phyloP scores from a whole-genome alignment of 2,888 invertebrate species.

The Allophyes oxyacanthae region DNA sequence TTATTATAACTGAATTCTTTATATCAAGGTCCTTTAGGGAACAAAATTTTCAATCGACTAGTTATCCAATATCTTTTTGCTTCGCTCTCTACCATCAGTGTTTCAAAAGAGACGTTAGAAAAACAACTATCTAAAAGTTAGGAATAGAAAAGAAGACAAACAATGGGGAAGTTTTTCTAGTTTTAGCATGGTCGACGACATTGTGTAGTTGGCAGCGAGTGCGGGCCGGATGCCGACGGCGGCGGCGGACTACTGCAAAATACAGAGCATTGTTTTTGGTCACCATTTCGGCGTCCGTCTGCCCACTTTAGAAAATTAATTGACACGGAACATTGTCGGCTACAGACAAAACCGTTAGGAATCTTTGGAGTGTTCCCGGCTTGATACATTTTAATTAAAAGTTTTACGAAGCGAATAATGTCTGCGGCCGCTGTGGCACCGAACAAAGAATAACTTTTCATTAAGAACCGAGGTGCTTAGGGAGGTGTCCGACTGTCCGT shows the following conservation, averaged over 20 bases:
- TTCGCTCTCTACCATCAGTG: conserved; percentile 61
- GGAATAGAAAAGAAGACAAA: conserved; percentile 77
- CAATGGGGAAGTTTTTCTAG: conserved; percentile 80
- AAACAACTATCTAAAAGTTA: conserved; percentile 75
- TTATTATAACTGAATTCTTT: neutral
- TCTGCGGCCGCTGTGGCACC: conserved; percentile 70
- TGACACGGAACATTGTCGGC: conserved; percentile 78
- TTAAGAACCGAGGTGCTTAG: conserved; percentile 58
- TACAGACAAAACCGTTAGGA: conserved; percentile 78
- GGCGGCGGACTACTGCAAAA: conserved; percentile 69
- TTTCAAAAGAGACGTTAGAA: conserved; percentile 66
- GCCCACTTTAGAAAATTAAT: conserved; percentile 85
- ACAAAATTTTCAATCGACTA: conserved; percentile 20
- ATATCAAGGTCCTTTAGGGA: conserved; percentile 8
- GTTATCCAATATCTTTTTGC: conserved; percentile 50
- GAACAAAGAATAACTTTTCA: conserved; percentile 72
- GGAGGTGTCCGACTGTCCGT: conserved; percentile 53
- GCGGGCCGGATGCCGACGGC: conserved; percentile 69
- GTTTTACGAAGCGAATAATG: conserved; percentile 76
- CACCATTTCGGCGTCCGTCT: conserved; percentile 74
- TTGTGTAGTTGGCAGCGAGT: conserved; percentile 76
- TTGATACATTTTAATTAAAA: conserved; percentile 87
- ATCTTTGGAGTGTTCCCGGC: conserved; percentile 73
- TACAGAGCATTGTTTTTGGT: conserved; percentile 79
- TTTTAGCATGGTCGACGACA: conserved; percentile 75